A percentile compares a stretch with the other conserved stretches of the same genome.
Conservation (phyloP, 2,113 vertebrate genomes). For the Gavia stellata region DNA sequence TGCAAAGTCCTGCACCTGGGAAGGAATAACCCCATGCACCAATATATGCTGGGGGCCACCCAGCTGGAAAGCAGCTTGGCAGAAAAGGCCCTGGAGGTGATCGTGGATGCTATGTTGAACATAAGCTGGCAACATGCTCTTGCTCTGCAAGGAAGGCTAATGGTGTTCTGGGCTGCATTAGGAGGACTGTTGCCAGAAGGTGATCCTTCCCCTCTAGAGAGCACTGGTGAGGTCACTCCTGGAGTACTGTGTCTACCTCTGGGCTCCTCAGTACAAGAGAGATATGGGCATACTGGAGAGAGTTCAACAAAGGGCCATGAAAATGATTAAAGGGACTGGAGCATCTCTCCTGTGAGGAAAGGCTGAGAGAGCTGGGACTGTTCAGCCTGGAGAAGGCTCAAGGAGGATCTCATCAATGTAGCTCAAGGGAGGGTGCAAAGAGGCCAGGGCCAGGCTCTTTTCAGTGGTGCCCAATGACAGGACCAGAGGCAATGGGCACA, state of each 20-base stretch:
- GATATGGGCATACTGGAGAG: too few relatives aligned
- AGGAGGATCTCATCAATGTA: background rate
- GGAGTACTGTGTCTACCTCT: background rate
- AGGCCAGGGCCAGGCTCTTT: background rate
- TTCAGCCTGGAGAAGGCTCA: background rate
- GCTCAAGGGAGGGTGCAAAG: background rate
- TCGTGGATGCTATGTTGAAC: background rate
- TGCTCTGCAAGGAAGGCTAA: background rate
- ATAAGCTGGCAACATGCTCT: background rate
- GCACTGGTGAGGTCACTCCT: background rate
- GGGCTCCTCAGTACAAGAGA: background rate
- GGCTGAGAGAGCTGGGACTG: background rate
- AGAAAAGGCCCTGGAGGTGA: background rate
- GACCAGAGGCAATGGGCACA: background rate
- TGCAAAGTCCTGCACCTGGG: background rate
- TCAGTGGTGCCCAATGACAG: background rate
- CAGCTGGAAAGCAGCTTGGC: background rate
- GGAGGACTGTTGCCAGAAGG: background rate
- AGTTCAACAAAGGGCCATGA: background rate
- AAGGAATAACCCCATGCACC: background rate
- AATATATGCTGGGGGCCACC: rapidly evolving
- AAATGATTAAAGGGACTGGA: background rate
- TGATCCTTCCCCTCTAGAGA: background rate
- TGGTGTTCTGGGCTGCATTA: background rate
- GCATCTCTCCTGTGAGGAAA: background rate